Evolutionary conservation across 1,140 invertebrate genomes (phyloP).

Genomic region (Hydropsyche tenuis): DNA sequence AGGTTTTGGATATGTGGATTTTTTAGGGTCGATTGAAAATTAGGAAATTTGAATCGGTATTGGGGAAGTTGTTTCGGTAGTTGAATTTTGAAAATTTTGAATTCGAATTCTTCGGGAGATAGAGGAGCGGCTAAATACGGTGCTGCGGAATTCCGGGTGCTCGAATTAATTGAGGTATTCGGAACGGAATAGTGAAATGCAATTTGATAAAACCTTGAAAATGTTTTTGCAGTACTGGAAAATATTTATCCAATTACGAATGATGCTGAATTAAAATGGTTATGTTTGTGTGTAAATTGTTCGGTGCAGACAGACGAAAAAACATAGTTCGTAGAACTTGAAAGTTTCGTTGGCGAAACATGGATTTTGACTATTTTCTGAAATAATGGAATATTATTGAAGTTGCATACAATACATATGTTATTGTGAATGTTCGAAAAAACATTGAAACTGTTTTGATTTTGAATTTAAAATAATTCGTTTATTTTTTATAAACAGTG

Average conservation of each 20-base stretch:
- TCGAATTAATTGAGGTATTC: constrained; percentile 2
- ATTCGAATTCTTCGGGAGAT: constrained; percentile 9
- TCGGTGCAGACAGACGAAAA: background rate
- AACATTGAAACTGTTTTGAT: too few relatives aligned
- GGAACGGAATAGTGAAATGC: background rate
- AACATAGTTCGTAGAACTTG: background rate
- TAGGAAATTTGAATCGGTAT: too few relatives aligned
- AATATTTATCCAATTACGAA: background rate
- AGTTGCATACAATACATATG: too few relatives aligned
- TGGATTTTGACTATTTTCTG: too few relatives aligned
- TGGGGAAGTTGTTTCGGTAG: background rate
- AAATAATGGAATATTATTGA: too few relatives aligned
- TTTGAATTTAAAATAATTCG: too few relatives aligned
- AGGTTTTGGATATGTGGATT: too few relatives aligned
- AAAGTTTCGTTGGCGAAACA: background rate
- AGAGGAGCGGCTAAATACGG: background rate
- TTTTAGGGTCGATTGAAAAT: too few relatives aligned
- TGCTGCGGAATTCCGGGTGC: constrained; percentile 1
- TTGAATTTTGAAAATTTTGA: background rate
- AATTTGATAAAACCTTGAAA: background rate
- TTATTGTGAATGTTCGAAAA: too few relatives aligned
- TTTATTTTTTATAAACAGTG: too few relatives aligned
- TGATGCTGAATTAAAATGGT: background rate
- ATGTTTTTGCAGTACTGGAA: background rate
- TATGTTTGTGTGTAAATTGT: background rate